Conservation (phyloP, 2,888 invertebrate species). For the Mesorhabditis spiculigera region DNA sequence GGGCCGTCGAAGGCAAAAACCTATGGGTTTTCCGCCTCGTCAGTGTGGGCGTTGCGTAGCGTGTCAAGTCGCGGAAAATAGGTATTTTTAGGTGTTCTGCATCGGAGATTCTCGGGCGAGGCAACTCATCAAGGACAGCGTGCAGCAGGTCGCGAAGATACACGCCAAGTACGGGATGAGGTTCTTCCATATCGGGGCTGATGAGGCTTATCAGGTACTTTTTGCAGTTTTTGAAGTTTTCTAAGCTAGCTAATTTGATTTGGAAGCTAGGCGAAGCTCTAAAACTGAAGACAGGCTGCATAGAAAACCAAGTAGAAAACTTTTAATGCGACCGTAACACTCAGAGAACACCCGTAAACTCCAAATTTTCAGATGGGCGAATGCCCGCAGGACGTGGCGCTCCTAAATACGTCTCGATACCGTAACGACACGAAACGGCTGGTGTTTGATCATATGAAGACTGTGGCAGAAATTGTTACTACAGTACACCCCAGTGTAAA, state of each 20-base stretch:
- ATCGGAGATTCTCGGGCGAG: conserved; percentile 57
- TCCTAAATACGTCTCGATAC: conserved; percentile 18
- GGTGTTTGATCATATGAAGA: conserved; percentile 34
- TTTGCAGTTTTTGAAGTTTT: background rate
- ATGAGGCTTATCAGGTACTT: conserved; percentile 60
- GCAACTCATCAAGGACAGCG: conserved; percentile 53
- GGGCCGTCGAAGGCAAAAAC: background rate
- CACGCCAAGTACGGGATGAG: conserved; percentile 62
- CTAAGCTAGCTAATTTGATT: too few relatives aligned
- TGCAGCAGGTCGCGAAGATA: conserved; percentile 35
- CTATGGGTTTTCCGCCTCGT: too few relatives aligned
- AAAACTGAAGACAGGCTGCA: too few relatives aligned
- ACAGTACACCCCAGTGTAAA: conserved; percentile 29
- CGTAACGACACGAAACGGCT: conserved; percentile 29
- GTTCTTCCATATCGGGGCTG: conserved; percentile 67
- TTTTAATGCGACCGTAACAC: too few relatives aligned
- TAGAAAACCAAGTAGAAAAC: too few relatives aligned
- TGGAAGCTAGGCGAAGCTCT: too few relatives aligned
- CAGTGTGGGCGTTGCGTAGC: too few relatives aligned
- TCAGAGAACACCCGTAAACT: too few relatives aligned
- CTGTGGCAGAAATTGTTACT: conserved; percentile 28
- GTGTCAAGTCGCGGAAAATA: too few relatives aligned
- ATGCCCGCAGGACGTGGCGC: conserved; percentile 32
- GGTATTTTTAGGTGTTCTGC: conserved; percentile 30
- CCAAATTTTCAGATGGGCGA: conserved; percentile 27